Percentiles rank a stretch among this genome's conserved stretches.
Evolutionary conservation across 1,140 invertebrate genomes (phyloP).

Genomic region (Apolygus lucorum): DNA sequence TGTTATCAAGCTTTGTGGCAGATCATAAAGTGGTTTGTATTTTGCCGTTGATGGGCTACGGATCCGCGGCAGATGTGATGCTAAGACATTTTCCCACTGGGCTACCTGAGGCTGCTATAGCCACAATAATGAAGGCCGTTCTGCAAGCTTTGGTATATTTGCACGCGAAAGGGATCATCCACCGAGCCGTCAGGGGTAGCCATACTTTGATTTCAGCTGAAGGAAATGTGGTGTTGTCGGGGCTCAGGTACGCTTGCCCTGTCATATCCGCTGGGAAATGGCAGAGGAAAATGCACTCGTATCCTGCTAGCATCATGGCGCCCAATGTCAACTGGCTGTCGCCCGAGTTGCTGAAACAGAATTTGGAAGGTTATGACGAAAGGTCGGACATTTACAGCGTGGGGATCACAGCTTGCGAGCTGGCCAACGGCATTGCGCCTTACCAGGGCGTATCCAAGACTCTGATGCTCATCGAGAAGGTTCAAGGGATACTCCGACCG

Average conservation of each 20-base stretch:
- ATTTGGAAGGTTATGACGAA: constrained; percentile 77
- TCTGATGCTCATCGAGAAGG: constrained; percentile 82
- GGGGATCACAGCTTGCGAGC: constrained; percentile 77
- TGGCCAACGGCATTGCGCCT: constrained; percentile 80
- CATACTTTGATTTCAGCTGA: constrained; percentile 66
- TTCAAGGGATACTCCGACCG: constrained; percentile 65
- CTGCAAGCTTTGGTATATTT: constrained; percentile 72
- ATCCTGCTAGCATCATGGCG: constrained; percentile 54
- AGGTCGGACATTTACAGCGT: constrained; percentile 86
- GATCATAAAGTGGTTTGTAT: constrained; percentile 63
- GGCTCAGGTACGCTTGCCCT: constrained; percentile 64
- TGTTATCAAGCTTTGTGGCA: constrained; percentile 62
- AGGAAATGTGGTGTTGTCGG: constrained; percentile 62
- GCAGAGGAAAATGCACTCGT: constrained; percentile 58
- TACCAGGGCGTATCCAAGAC: constrained; percentile 73
- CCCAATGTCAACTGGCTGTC: constrained; percentile 77
- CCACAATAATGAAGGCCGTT: constrained; percentile 68
- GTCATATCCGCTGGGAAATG: constrained; percentile 61
- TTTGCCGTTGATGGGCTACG: constrained; percentile 69
- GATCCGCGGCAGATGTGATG: constrained; percentile 69
- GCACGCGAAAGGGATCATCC: constrained; percentile 74
- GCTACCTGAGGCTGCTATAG: constrained; percentile 69
- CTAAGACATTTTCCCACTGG: constrained; percentile 66
- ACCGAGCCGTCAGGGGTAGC: constrained; percentile 73
- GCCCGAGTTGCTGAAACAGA: constrained; percentile 86